phyloP scores from a whole-genome alignment of 1,140 invertebrate genomes.

The Ditylenchus dipsaci region DNA sequence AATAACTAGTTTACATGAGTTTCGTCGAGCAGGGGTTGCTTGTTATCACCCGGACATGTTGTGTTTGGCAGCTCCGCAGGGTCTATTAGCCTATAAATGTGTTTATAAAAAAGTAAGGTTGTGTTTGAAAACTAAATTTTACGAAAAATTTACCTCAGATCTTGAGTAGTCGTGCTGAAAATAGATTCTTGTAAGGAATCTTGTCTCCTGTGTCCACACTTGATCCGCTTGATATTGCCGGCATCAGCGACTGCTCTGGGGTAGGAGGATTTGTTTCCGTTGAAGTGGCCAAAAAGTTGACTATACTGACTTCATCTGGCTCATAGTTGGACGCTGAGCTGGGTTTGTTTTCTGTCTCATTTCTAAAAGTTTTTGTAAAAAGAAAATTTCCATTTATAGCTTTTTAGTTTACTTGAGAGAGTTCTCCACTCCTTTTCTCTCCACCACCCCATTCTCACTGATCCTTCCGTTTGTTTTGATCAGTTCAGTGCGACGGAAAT shows the following conservation, averaged over 20 bases:
- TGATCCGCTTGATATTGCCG: constrained; percentile 48
- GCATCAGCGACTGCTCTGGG: constrained; percentile 3
- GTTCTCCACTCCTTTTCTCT: too few species aligned
- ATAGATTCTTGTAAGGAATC: constrained; percentile 56
- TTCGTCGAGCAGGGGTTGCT: constrained; percentile 54
- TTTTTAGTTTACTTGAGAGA: too few species aligned
- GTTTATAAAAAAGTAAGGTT: constrained; percentile 1
- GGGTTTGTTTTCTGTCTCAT: background rate
- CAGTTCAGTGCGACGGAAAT: constrained; percentile 5
- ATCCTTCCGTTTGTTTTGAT: background rate
- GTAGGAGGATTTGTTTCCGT: background rate
- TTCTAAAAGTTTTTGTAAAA: too few species aligned
- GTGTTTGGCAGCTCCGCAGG: constrained; percentile 48
- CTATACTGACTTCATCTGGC: background rate
- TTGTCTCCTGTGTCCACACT: constrained; percentile 50
- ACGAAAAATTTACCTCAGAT: constrained; percentile 33
- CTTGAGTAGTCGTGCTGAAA: constrained; percentile 51
- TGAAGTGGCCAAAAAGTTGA: background rate
- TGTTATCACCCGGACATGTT: constrained; percentile 46
- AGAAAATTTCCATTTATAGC: too few species aligned
- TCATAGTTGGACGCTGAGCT: background rate
- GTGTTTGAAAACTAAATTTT: background rate
- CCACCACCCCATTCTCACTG: too few species aligned
- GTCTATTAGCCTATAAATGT: constrained; percentile 47
- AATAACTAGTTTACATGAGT: constrained; percentile 22